Percentiles rank a stretch among this genome's conserved stretches.
These are phyloP conservation scores for Nothocercus julius DNA, from an alignment of 2,113 vertebrate species.

Conservation along the genomic window DNA sequence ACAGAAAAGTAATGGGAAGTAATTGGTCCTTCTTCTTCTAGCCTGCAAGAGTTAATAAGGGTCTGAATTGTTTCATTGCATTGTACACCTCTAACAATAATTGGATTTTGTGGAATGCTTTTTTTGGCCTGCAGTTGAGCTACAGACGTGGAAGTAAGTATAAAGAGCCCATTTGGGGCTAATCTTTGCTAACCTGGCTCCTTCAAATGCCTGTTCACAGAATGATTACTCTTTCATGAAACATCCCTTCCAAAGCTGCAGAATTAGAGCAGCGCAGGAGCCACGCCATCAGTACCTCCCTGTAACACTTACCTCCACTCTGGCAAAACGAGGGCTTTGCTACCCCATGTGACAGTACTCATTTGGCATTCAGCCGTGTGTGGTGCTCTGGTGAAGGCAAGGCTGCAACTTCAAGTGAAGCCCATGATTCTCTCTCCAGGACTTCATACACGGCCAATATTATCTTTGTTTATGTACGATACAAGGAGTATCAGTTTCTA, in stretches of 20 bases:
- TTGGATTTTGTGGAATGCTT: neutral
- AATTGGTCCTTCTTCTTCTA: neutral
- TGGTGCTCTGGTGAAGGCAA: neutral
- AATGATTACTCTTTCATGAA: neutral
- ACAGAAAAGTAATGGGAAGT: neutral
- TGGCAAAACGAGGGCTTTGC: neutral
- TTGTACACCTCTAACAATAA: neutral
- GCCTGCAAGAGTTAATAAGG: neutral
- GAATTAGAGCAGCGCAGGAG: neutral
- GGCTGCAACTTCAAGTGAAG: neutral
- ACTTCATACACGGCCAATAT: neutral
- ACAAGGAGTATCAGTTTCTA: neutral
- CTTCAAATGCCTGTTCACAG: neutral
- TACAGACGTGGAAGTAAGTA: neutral
- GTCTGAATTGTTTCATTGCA: neutral
- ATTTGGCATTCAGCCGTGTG: neutral
- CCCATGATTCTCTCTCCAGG: neutral
- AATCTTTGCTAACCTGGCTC: neutral
- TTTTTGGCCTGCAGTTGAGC: neutral
- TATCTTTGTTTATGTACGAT: neutral
- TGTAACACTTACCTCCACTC: neutral
- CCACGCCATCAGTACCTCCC: neutral
- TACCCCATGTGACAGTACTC: neutral
- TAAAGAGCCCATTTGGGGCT: neutral
- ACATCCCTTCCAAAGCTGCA: neutral